These are phyloP conservation scores for Bedellia somnulentella DNA, from an alignment of 2,888 invertebrate species.

Conservation along the genomic window DNA sequence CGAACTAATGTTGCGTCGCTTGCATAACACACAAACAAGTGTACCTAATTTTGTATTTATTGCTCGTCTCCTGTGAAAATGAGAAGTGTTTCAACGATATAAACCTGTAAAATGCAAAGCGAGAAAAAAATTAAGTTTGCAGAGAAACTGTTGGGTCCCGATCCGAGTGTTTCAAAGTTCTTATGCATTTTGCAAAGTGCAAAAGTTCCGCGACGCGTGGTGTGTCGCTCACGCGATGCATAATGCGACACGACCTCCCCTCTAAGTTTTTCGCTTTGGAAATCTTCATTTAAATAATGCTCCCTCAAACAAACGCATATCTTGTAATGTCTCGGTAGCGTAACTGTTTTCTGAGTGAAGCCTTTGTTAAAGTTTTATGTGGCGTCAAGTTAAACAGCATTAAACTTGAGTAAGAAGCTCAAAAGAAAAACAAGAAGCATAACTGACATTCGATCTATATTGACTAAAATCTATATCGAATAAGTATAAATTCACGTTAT, in stretches of 20 bases:
- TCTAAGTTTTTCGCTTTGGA: constrained; percentile 31
- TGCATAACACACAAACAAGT: too few relatives aligned
- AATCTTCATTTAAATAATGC: constrained; percentile 37
- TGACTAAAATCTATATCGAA: too few relatives aligned
- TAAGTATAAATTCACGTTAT: too few relatives aligned
- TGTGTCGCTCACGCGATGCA: constrained; percentile 31
- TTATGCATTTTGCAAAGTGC: constrained; percentile 45
- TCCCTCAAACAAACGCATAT: constrained; percentile 27
- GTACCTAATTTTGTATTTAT: too few relatives aligned
- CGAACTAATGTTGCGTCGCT: constrained; percentile 3
- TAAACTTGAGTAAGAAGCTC: too few relatives aligned
- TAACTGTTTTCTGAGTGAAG: constrained; percentile 2
- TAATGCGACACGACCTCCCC: constrained; percentile 23
- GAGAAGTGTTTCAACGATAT: too few relatives aligned
- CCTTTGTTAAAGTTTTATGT: too few relatives aligned
- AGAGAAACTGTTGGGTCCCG: constrained; percentile 18
- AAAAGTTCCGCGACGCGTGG: constrained; percentile 34
- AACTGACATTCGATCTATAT: too few relatives aligned
- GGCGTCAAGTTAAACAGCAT: too few relatives aligned
- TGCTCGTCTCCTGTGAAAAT: too few relatives aligned
- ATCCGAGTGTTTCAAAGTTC: constrained; percentile 31
- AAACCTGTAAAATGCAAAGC: too few relatives aligned
- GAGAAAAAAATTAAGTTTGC: constrained; percentile 2
- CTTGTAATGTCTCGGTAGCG: constrained; percentile 15
- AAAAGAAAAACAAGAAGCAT: too few relatives aligned